phyloP scores from a whole-genome alignment of 2,797 vertebrate species.

The Emydoidea blandingii region DNA sequence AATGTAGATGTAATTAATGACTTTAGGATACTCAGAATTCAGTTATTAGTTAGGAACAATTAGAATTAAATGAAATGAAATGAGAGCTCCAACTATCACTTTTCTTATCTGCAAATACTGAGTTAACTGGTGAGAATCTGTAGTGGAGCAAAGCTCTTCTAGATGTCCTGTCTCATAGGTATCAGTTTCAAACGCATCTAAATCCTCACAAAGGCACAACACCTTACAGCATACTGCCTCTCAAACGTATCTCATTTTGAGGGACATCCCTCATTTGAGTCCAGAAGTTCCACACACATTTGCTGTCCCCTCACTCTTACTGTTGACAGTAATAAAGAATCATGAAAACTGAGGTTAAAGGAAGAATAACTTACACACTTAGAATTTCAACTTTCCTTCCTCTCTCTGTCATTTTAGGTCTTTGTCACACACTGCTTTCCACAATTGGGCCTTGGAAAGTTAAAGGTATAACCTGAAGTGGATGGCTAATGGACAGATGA shows the following conservation, averaged over 20 bases:
- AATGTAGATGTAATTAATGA: not conserved
- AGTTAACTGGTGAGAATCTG: not conserved
- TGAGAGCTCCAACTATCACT: not conserved
- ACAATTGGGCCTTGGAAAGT: not conserved
- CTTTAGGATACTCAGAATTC: not conserved
- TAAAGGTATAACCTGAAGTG: not conserved
- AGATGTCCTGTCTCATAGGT: not conserved
- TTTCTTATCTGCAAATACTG: not conserved
- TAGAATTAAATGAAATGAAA: not conserved
- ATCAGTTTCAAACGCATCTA: not conserved
- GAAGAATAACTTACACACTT: not conserved
- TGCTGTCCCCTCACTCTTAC: not conserved
- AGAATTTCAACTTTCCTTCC: conserved; percentile 15
- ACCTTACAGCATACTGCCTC: not conserved
- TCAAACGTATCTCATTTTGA: not conserved
- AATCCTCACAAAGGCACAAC: not conserved
- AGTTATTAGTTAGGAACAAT: not conserved
- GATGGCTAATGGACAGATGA: not conserved
- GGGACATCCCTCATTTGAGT: not conserved
- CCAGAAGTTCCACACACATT: not conserved
- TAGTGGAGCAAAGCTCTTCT: not conserved
- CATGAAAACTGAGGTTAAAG: not conserved
- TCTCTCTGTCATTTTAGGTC: not conserved
- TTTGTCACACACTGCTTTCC: not conserved
- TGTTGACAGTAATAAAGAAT: conserved; percentile 10